Evolutionary conservation across 2,797 vertebrate species (phyloP).

Genomic region (Poecilia wingei): DNA sequence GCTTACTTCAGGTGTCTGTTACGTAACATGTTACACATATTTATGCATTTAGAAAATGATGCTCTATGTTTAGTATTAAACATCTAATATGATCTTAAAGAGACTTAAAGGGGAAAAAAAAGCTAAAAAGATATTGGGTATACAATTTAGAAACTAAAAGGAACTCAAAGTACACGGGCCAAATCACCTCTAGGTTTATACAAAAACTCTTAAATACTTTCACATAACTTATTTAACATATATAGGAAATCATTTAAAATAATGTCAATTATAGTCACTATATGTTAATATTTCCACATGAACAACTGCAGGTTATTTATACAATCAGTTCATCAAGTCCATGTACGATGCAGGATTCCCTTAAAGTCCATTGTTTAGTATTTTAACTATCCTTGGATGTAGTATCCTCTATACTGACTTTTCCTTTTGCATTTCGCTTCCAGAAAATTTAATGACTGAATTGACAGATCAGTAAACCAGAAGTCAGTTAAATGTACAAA

Average conservation of each 20-base stretch:
- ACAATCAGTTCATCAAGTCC: neutral
- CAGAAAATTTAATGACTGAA: neutral
- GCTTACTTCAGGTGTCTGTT: no score
- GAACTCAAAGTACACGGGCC: neutral
- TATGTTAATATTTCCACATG: conserved; percentile 25
- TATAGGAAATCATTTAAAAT: neutral
- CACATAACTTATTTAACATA: neutral
- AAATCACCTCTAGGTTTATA: neutral
- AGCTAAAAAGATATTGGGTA: no score
- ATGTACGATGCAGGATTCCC: neutral
- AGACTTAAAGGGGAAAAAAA: no score
- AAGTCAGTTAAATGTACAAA: neutral
- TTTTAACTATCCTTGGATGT: neutral
- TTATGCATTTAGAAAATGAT: no score
- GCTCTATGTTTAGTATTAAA: no score
- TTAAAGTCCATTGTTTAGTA: neutral
- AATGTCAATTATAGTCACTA: conserved; percentile 2
- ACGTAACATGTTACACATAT: no score
- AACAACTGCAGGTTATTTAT: neutral
- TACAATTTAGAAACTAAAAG: no score
- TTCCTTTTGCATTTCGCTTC: neutral
- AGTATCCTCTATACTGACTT: neutral
- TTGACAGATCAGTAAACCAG: neutral
- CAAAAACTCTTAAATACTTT: neutral
- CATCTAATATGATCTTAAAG: no score